phyloP scores from a whole-genome alignment of 2,113 vertebrate genomes.

The Albula glossodonta region DNA sequence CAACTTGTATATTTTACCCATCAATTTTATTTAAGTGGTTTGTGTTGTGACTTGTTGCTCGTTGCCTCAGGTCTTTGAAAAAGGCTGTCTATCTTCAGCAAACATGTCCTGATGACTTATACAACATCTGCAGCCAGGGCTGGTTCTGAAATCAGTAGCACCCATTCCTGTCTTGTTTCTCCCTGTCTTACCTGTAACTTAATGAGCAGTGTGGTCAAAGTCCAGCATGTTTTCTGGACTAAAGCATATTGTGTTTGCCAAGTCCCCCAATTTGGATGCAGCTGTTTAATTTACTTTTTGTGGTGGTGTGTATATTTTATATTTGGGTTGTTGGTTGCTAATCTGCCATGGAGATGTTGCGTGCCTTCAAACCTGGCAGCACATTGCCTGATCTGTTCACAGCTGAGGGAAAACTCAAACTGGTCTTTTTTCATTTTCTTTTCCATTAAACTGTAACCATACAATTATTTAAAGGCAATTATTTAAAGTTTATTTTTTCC shows the following conservation, averaged over 20 bases:
- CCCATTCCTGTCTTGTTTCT: background rate
- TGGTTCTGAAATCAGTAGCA: constrained; percentile 3
- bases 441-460: background rate
- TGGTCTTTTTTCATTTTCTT: background rate
- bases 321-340: background rate
- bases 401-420: background rate
- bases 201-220: background rate
- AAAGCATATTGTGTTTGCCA: background rate
- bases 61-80: constrained; percentile 44
- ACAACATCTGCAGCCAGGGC: constrained; percentile 29
- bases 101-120: constrained; percentile 40
- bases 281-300: background rate
- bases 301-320: too few species aligned
- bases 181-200: background rate
- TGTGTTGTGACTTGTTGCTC: constrained; percentile 58
- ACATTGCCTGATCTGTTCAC: background rate
- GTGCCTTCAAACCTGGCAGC: constrained; percentile 1
- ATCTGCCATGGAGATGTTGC: background rate
- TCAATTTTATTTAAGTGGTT: constrained; percentile 50
- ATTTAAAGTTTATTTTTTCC: background rate
- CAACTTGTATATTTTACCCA: constrained; percentile 48
- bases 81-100: constrained; percentile 39
- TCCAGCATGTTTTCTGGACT: background rate
- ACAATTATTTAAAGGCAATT: background rate
- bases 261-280: background rate